Evolutionary conservation across 2,888 invertebrate genomes (phyloP), one percentile per base, ranked within the genome.

Genomic region (Scaptomyza cyrtandrae): DNA sequence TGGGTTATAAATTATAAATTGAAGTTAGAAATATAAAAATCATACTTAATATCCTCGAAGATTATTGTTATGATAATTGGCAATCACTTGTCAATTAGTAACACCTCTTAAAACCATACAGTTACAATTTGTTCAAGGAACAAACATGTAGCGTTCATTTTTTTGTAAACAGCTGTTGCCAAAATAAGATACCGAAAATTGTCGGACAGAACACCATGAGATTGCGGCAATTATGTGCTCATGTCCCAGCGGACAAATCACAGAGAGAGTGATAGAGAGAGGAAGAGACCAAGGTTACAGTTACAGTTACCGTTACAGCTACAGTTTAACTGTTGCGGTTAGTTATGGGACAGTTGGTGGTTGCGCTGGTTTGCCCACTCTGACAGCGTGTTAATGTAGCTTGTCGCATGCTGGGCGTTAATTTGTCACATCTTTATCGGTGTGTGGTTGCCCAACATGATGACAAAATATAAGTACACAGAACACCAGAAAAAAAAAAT

Each of bases 211-310:
- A 14, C 24, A 37, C 43, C 6, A 33, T 29, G 10, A 69, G 79
- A 80, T 81, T 77, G 66, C 70, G 62, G 69, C 88, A 86, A 86
- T 86, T 86, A 87, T 75, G 61, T 63, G 68, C 52, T 14, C 71
- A 48, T 55, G 57, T 85, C 88, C 88, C 88, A 71, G 78, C 65
- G 86, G 88, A 74, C 77, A 76, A 89, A 89, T 88, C 84, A 83
- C 82, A 39, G 27, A 0, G n/a, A 75, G 62, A 55, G 70, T 3
- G 7, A 3, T 3, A 11, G 16, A 14, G 48, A 31, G 14, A 10
- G 45, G 24, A 5, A 78, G 60, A 58, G 64, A 58, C 63, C 55
- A 73, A 76, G 75, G 69, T 56, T 75, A 64, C 60, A 44, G 61
- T 54, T 49, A 50, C 45, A 44, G 57, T 27, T 52, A 52, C 56